A percentile compares a stretch with the other conserved stretches of the same genome.
Evolutionary conservation across 1,140 invertebrate species (phyloP).

Genomic region (Nymphalis io): DNA sequence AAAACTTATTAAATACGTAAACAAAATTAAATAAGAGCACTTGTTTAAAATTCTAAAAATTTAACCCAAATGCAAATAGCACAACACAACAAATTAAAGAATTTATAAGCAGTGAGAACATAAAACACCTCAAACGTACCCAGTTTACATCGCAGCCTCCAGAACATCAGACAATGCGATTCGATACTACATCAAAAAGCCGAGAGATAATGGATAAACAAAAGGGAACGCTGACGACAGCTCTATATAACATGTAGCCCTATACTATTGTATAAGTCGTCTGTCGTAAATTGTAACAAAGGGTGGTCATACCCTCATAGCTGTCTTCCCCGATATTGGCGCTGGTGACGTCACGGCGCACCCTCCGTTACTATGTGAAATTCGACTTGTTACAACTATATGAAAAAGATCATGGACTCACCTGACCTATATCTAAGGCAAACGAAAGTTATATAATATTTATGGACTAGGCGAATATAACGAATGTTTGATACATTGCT

Average conservation of each 20-base stretch:
- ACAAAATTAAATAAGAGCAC: no score
- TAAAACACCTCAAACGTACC: conserved; percentile 22
- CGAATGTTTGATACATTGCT: not conserved
- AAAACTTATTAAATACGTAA: no score
- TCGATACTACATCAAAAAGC: conserved; percentile 13
- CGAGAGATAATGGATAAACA: conserved; percentile 24
- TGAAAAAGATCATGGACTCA: conserved; percentile 29
- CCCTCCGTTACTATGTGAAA: conserved; percentile 32
- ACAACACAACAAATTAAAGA: not conserved
- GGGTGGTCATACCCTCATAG: conserved; percentile 15
- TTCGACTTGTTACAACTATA: conserved; percentile 18
- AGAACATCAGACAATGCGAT: conserved; percentile 13
- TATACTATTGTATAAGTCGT: conserved; percentile 10
- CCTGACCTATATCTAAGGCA: conserved; percentile 27
- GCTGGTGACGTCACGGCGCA: conserved; percentile 32
- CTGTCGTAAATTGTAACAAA: conserved; percentile 28
- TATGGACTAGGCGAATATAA: not conserved
- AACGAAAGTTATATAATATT: not conserved
- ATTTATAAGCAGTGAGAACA: not conserved
- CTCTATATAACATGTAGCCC: conserved; percentile 8
- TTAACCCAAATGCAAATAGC: not conserved
- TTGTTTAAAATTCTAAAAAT: no score
- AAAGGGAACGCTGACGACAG: conserved; percentile 29
- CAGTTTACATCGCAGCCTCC: conserved; percentile 23
- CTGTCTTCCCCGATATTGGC: conserved; percentile 24